A percentile compares a stretch with the other conserved stretches of the same genome.
phyloP scores from a whole-genome alignment of 2,113 vertebrate genomes.

The Lophotis ruficrista region DNA sequence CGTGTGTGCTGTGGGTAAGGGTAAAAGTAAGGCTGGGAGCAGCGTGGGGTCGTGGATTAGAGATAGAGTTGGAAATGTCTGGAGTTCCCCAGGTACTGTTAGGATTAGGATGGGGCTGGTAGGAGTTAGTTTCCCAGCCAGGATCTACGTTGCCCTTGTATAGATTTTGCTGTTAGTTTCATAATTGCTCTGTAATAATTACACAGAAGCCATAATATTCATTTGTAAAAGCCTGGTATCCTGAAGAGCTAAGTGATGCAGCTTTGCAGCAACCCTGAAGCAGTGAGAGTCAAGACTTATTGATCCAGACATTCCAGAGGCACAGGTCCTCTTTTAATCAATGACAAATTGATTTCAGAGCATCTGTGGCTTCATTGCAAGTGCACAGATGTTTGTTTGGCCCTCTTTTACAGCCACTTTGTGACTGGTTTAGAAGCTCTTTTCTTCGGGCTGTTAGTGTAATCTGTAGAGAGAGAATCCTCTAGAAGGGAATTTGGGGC shows the following conservation, averaged over 20 bases:
- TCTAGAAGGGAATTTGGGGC: background rate
- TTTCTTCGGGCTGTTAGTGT: background rate
- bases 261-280: background rate
- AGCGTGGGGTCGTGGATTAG: fast-evolving
- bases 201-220: background rate
- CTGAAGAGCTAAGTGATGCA: background rate
- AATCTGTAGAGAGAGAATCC: background rate
- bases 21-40: background rate
- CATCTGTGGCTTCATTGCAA: background rate
- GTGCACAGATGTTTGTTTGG: background rate
- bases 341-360: background rate
- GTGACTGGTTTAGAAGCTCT: background rate
- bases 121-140: background rate
- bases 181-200: background rate
- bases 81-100: background rate
- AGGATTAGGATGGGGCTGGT: background rate
- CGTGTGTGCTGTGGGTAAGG: background rate
- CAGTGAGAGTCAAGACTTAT: background rate
- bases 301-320: background rate
- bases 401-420: background rate
- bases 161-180: background rate
- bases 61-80: background rate
- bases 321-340: background rate
- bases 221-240: background rate
- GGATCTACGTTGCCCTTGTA: background rate